Evolutionary conservation across 2,113 vertebrate species (phyloP).

Genomic region (Arvicanthis niloticus): DNA sequence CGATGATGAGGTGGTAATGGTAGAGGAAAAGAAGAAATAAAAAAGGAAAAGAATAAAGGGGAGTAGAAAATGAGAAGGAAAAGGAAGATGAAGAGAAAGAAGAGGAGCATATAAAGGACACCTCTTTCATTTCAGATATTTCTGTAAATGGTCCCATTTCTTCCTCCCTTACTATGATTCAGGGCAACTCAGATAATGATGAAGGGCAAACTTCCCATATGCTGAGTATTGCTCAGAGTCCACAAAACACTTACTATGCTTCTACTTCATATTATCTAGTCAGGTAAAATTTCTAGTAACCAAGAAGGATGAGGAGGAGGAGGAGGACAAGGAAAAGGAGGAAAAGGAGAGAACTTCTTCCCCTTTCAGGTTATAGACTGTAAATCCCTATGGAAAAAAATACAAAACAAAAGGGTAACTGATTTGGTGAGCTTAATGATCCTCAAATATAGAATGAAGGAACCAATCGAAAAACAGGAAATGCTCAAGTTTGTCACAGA

Average conservation of each 20-base stretch:
- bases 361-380: accelerated
- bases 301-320: background rate
- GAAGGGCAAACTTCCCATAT: background rate
- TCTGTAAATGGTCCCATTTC: background rate
- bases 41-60: background rate
- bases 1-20: background rate
- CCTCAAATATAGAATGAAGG: constrained; percentile 24
- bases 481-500: background rate
- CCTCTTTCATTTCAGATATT: background rate
- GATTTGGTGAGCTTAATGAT: constrained; percentile 35
- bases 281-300: background rate
- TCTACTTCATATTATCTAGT: background rate
- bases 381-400: accelerated
- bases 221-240: background rate
- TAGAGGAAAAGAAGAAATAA: background rate
- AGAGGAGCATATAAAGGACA: background rate
- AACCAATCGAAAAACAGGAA: constrained; percentile 6
- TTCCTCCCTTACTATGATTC: background rate
- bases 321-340: background rate
- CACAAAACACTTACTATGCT: background rate
- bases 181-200: accelerated
- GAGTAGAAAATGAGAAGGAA: background rate
- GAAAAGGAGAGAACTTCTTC: too few relatives aligned
- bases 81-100: background rate
- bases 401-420: background rate